A percentile compares a stretch with the other conserved stretches of the same genome.
These are phyloP conservation scores for Gymnogyps californianus DNA, from an alignment of 2,113 vertebrate species.

Conservation along the genomic window DNA sequence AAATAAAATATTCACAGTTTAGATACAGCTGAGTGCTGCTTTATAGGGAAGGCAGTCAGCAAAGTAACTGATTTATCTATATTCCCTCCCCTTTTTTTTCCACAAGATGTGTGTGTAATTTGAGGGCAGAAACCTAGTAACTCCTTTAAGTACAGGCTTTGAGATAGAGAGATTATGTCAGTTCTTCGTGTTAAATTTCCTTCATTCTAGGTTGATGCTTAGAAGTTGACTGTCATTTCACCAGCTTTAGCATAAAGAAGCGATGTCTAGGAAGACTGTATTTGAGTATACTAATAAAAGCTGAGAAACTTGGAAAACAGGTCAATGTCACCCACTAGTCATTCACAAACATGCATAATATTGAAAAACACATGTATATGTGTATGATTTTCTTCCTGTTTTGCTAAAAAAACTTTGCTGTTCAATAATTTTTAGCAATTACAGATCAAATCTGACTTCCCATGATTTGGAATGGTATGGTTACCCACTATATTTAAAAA, in stretches of 20 bases:
- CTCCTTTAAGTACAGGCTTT: neutral
- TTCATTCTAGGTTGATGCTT: neutral
- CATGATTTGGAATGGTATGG: neutral
- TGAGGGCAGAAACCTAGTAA: neutral
- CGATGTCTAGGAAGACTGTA: neutral
- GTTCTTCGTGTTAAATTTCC: neutral
- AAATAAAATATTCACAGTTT: neutral
- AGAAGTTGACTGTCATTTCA: neutral
- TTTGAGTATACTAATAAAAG: neutral
- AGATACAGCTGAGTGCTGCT: neutral
- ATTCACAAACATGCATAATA: neutral
- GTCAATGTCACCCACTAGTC: neutral
- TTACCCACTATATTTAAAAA: neutral
- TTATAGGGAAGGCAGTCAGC: neutral
- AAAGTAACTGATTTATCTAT: neutral
- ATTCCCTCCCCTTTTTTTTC: neutral
- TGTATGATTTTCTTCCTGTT: neutral
- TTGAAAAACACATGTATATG: rapidly evolving
- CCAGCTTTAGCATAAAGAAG: neutral
- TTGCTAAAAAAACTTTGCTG: neutral
- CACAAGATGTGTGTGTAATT: neutral
- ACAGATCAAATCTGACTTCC: neutral
- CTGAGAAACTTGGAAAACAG: neutral
- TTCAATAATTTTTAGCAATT: neutral
- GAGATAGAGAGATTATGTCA: neutral